Evolutionary conservation across 1,140 invertebrate species (phyloP).

Genomic region (Bradynema listronoti): DNA sequence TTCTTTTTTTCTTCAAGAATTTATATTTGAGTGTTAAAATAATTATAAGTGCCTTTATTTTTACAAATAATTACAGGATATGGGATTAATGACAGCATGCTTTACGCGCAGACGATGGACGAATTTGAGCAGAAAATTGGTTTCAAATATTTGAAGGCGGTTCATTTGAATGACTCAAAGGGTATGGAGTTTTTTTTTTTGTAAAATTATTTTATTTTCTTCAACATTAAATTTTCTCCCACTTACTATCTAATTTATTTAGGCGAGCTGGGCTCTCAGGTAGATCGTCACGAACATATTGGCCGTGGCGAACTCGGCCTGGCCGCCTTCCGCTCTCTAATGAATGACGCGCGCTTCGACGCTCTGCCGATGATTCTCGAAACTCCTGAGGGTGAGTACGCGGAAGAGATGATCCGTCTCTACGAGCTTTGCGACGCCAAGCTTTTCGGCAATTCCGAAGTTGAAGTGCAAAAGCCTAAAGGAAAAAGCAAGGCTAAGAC

Average conservation of each 20-base stretch:
- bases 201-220: neutral
- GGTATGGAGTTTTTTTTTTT: constrained; percentile 48
- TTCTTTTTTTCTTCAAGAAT: neutral
- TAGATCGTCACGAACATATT: constrained; percentile 63
- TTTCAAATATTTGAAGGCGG: constrained; percentile 61
- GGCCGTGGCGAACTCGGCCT: constrained; percentile 61
- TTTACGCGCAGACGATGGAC: constrained; percentile 59
- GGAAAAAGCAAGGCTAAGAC: too few species aligned
- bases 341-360: constrained; percentile 61
- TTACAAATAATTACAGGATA: neutral
- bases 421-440: constrained; percentile 23
- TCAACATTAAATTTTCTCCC: neutral
- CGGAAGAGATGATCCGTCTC: constrained; percentile 53
- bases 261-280: constrained; percentile 59
- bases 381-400: constrained; percentile 58
- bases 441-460: too few species aligned
- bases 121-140: constrained; percentile 62
- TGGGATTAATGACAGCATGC: neutral
- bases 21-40: neutral
- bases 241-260: constrained; percentile 17
- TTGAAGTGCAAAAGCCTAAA: too few species aligned
- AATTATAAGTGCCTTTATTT: neutral
- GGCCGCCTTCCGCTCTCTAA: constrained; percentile 59
- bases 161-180: constrained; percentile 64
- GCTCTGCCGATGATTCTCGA: constrained; percentile 62